A percentile compares a stretch with the other conserved stretches of the same genome.
These are phyloP conservation scores for Troglohyphantes excavatus DNA, from an alignment of 2,888 invertebrate species.

Conservation along the genomic window DNA sequence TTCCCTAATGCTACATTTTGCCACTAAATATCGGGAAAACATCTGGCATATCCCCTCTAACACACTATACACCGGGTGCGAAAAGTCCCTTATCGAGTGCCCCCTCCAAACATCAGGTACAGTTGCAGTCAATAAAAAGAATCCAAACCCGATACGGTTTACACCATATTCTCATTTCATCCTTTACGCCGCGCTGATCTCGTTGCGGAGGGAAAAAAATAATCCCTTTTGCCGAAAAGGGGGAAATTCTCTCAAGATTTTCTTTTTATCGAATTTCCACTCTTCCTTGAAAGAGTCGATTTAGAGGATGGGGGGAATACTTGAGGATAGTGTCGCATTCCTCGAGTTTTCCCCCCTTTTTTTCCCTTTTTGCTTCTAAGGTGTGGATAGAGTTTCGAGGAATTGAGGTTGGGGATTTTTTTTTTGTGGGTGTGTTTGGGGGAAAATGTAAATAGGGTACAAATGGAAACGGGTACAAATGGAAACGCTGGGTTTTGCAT, in stretches of 20 bases:
- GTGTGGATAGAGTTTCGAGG: too few species aligned
- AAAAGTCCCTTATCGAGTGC: neutral
- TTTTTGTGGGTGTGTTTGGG: neutral
- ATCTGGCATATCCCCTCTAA: too few species aligned
- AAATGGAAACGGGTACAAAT: neutral
- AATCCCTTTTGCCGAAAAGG: neutral
- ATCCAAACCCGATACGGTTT: constrained; percentile 30
- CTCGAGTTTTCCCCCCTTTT: neutral
- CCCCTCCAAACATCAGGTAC: constrained; percentile 1
- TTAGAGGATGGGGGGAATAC: constrained; percentile 1
- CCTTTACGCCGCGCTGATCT: neutral
- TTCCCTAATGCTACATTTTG: too few species aligned
- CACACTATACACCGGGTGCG: too few species aligned
- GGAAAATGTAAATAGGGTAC: neutral
- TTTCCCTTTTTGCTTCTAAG: neutral
- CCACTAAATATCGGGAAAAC: too few species aligned
- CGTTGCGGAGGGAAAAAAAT: neutral
- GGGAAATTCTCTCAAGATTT: neutral
- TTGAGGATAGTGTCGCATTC: neutral
- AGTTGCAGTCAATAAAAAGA: constrained; percentile 10
- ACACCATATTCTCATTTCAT: constrained; percentile 23
- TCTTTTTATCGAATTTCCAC: constrained; percentile 40
- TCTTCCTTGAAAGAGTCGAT: constrained; percentile 1
- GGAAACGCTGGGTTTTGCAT: too few species aligned
- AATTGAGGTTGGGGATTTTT: too few species aligned